Base-by-base conservation (phyloP, 2,888 invertebrate species). In the Timema podura region DNA sequence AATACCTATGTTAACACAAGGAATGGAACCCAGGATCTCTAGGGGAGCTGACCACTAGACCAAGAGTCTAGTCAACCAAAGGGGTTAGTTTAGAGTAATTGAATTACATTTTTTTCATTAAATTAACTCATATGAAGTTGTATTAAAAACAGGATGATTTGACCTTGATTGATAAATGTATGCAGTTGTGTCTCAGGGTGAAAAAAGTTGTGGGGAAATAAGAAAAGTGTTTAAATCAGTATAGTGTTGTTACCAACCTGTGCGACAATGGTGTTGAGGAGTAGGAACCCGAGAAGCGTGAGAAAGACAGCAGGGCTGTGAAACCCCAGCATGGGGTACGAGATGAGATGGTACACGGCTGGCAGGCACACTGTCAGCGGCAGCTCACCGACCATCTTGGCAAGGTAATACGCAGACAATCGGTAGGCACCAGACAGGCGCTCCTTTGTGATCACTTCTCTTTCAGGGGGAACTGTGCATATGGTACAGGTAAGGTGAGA, bases 301-400 rank as follows among this genome's bases (percentile, higher is more conserved):
- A 91, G 84, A 82, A 91, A 91, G 75, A 88, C 87, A 73, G 86
- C 82, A 46, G 87, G 82, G 77, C 87, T 85, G 76, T 86, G 85
- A 78, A 87, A 85, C 73, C 88, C 91, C 79, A 91, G 82, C 87
- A 92, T 88, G 75, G 91, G 90, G 81, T 92, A 92, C 74, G 90
- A 88, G 76, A 92, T 89, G 77, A 89, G 82, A 80, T 90, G 89
- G 82, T 91, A 91, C 77, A 91, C 86, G 61, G 90, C 88, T 71
- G 92, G 92, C 77, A 91, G 82, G 54, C 90, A 88, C 76, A 92
- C 85, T 61, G 89, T 89, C 75, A 92, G 80, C 9, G 92, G 92
- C 76, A 91, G 79, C 80, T 93, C 92, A 71, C 91, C 91, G 73
- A 90, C 86, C 89, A 91, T 91, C 82, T 92, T 92, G 72, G 92